Evolutionary conservation across 2,888 invertebrate genomes (phyloP).

Genomic region (Plagodis pulveraria): DNA sequence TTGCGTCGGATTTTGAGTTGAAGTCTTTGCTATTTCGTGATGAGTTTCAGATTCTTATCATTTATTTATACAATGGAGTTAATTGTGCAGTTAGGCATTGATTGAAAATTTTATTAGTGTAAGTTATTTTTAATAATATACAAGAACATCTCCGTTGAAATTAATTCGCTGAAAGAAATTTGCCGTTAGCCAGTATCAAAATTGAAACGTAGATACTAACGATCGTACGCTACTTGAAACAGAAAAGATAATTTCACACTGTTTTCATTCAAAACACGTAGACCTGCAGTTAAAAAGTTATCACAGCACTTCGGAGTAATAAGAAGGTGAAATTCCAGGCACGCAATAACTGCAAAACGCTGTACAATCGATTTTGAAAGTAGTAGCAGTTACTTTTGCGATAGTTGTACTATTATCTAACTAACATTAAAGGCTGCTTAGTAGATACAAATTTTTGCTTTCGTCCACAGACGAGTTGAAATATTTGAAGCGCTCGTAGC

Average conservation of each 20-base stretch:
- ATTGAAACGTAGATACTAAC: constrained; percentile 26
- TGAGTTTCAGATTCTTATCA: too few relatives aligned
- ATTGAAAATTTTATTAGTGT: too few relatives aligned
- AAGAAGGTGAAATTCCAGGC: constrained; percentile 36
- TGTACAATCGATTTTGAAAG: constrained; percentile 29
- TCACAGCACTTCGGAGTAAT: constrained; percentile 32
- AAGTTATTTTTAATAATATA: too few relatives aligned
- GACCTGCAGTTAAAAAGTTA: constrained; percentile 41
- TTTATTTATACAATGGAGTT: too few relatives aligned
- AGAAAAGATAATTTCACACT: constrained; percentile 26
- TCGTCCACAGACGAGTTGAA: too few relatives aligned
- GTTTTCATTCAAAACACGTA: constrained; percentile 26
- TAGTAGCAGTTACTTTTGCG: not conserved
- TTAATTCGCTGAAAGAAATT: not conserved
- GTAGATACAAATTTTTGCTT: too few relatives aligned
- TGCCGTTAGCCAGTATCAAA: constrained; percentile 8
- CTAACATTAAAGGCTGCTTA: not conserved
- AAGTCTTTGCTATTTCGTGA: too few relatives aligned
- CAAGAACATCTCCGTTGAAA: too few relatives aligned
- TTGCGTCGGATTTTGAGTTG: too few relatives aligned
- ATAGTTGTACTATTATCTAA: not conserved
- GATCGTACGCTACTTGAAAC: constrained; percentile 20
- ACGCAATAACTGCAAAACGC: constrained; percentile 36
- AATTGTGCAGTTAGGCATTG: too few relatives aligned
- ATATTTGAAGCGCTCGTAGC: too few relatives aligned